Evolutionary conservation across 2,888 invertebrate species (phyloP), one percentile per base, ranked within the genome.

Genomic region (Arctia plantaginis): DNA sequence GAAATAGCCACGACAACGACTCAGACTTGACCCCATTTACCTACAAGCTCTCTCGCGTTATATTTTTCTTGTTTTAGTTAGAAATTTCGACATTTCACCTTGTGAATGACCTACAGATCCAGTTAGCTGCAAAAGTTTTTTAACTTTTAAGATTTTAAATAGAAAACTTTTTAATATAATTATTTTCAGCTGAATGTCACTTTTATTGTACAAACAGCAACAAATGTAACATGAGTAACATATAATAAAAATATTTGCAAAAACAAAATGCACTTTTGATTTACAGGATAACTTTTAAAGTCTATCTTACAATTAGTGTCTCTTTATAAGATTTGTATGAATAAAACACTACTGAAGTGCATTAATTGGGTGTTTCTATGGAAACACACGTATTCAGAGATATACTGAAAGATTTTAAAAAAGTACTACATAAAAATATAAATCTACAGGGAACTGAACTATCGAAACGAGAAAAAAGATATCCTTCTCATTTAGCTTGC

Each of bases 21-120:
- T 15, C 66, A 71, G 78, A 72, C 75, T 83, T 84, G 84, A 85
- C 84, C 84, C 68, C 70, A 64, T 77, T 83, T 69, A n/a, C n/a
- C n/a, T n/a, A 8, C 55, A n/a, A 55, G 30, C 39, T 77, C 71
- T 69, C 59, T 55, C 41, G 66, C 59, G 55, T 73, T 33, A 71
- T 41, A 44, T 72, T 84, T 59, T 80, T 78, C 74, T 71, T 75
- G 67, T 71, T 71, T 67, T 74, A 74, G 20, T 30, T 35, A 69
- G 41, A 69, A 27, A 39, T 47, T 69, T 35, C 72, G 59, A 67
- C 35, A 73, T 73, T 73, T 18, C 23, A 64, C 64, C 51, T 73
- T 69, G 68, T 69, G 23, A 51, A 41, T 65, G 27, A 65, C 76
- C 73, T 27, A 70, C 59, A 71, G 72, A 74, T 72, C 68, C 69